Base-by-base conservation (phyloP, 2,888 invertebrate genomes). In the Drosophila incognita region DNA sequence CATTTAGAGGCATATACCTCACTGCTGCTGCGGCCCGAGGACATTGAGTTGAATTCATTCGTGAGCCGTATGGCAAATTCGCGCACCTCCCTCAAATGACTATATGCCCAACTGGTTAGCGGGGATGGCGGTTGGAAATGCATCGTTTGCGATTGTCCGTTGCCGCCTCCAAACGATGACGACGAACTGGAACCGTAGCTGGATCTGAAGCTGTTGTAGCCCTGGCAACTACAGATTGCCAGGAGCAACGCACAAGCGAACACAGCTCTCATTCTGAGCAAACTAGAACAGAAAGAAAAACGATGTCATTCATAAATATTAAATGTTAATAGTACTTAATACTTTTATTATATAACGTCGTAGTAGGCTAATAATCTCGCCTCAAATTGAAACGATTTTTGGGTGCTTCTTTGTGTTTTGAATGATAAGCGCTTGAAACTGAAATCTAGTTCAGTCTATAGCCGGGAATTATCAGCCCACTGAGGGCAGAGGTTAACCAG, bases 11-110 rank as follows among this genome's bases (percentile, higher is more conserved):
- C 57, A 54, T 72, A 78, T 11, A 40, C 79, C 18, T 73, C 42
- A 4, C 56, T 31, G 15, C 33, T 67, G 36, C 72, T 79, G 6
- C 79, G 70, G 35, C 91, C 90, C 4, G 85, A 74, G 0, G 92
- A 91, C 65, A 90, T 76, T 11, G 77, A 69, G 74, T 92, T 93
- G 53, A 91, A 93, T 68, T 91, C 90, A 66, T 89, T 83, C 6
- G 91, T 86, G 51, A 93, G 66, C 15, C 83, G 85, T 52, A 91
- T 90, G 10, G 92, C 92, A 59, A 93, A 79, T 53, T 90, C 85
- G 6, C 90, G 84, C 29, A 93, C 89, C 51, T 91, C 92, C 38
- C 84, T 82, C 49, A 89, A 83, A 64, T 93, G 91, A 3, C 61
- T 73, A 35, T 90, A 80, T 21, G 90, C 90, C 92, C 93, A 93